These are phyloP conservation scores for Myiopsitta monachus DNA, from an alignment of 2,113 vertebrate genomes.

Conservation along the genomic window DNA sequence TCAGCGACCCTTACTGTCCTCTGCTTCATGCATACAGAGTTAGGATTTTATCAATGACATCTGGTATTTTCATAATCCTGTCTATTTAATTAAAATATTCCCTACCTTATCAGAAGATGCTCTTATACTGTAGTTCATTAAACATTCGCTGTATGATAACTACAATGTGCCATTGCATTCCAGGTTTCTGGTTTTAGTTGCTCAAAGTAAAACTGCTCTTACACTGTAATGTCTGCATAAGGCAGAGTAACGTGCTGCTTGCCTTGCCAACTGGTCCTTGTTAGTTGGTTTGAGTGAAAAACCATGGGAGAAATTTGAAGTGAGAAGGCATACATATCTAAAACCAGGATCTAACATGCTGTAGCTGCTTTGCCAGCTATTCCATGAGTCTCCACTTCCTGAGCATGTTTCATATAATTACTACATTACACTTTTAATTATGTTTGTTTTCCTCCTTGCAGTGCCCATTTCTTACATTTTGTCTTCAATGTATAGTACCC, in stretches of 20 bases:
- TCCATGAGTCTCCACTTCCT: neutral
- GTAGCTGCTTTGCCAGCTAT: neutral
- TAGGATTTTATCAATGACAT: neutral
- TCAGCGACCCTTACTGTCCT: neutral
- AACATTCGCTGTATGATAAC: neutral
- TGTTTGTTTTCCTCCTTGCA: slow-evolving; percentile 21
- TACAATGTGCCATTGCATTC: neutral
- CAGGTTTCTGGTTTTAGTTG: neutral
- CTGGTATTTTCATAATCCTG: neutral
- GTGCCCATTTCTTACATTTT: neutral
- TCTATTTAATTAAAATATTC: neutral
- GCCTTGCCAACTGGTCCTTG: slow-evolving; percentile 62
- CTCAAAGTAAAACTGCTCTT: neutral
- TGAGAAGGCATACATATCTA: slow-evolving; percentile 36
- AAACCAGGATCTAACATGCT: neutral
- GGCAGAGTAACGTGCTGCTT: slow-evolving; percentile 19
- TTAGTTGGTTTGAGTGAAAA: slow-evolving; percentile 69
- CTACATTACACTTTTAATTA: slow-evolving; percentile 42
- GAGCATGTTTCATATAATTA: neutral
- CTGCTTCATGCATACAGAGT: neutral
- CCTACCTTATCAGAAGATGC: neutral
- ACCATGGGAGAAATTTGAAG: slow-evolving; percentile 54
- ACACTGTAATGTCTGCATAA: neutral
- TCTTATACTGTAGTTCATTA: neutral
- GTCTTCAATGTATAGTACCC: neutral